Evolutionary conservation across 2,797 vertebrate genomes (phyloP), one percentile per base, ranked within the genome.

Genomic region (Discoglossus pictus): DNA sequence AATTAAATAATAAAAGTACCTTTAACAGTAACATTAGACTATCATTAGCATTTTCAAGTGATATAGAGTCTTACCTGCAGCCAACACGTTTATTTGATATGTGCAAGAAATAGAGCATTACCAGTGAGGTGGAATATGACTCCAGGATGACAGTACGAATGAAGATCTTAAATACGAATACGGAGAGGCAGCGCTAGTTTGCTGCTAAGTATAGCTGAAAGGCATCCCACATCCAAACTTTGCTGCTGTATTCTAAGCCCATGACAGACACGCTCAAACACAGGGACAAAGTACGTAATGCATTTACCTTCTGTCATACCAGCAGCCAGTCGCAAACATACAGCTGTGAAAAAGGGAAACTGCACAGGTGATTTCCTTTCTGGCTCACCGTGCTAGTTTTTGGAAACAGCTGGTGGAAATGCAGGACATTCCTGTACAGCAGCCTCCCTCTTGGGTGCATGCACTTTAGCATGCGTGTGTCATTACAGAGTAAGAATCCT

Each of bases 151-250:
- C 36, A 46, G 25, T 27, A 38, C 61, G 27, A 24, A 58, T 52
- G 68, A 44, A 52, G 53, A 64, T 44, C 53, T 44, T 59, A 59
- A 71, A 64, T 71, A 65, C 54, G 42, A 71, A 64, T 71, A 65
- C 54, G 42, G 35, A 39, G 43, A 48, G 23, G 36, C 23, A 54
- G 53, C 44, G 35, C 46, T 18, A 39, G 61, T 24, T 15, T 59
- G 61, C 53, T 65, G 44, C 68, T 71, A 71, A 58, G 68, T 65
- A 51, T 71, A 71, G 68, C 68, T 12, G 15, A 38, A 39, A 52
- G 67, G 51, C 43, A 63, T 63, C 67, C 34, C 60, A 58, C 51
- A 50, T 39, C 23, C 51, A 63, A 50, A 50, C 11, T 38, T 52
- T 43, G 38, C 53, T 65, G 36, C 36, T 7, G 36, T 59, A 16